These are phyloP conservation scores for Heterohyrax brucei DNA, from an alignment of 2,797 vertebrate genomes.

Conservation along the genomic window DNA sequence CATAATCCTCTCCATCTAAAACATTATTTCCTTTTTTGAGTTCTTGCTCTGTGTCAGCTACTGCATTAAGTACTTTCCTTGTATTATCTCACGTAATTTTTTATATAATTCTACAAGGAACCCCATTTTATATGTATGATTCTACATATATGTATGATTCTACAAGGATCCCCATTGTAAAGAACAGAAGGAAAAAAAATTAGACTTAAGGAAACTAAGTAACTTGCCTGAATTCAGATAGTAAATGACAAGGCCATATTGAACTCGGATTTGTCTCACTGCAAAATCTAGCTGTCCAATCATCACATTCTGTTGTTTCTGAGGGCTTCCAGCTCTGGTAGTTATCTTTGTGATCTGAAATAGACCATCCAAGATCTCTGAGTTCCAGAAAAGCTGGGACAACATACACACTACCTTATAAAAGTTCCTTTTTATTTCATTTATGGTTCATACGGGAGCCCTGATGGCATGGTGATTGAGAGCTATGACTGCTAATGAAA, in stretches of 20 bases:
- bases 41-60: not conserved
- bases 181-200: not conserved
- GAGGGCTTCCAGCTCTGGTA: not conserved
- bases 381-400: not conserved
- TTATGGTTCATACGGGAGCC: not conserved
- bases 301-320: not conserved
- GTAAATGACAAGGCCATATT: constrained; percentile 27
- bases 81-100: not conserved
- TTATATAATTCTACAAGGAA: not conserved
- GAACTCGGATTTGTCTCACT: not conserved
- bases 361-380: constrained; percentile 27
- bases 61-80: not conserved
- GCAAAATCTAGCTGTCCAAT: not conserved
- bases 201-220: not conserved
- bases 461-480: no score
- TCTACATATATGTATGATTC: no score
- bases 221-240: not conserved
- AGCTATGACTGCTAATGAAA: no score
- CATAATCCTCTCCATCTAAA: not conserved
- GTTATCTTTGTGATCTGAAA: not conserved
- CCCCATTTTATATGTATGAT: no score
- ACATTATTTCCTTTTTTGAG: not conserved
- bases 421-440: not conserved
- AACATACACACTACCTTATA: not conserved
- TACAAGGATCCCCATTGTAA: not conserved